These are phyloP conservation scores for Palloptera scutellata DNA, from an alignment of 2,888 invertebrate species.

Conservation along the genomic window DNA sequence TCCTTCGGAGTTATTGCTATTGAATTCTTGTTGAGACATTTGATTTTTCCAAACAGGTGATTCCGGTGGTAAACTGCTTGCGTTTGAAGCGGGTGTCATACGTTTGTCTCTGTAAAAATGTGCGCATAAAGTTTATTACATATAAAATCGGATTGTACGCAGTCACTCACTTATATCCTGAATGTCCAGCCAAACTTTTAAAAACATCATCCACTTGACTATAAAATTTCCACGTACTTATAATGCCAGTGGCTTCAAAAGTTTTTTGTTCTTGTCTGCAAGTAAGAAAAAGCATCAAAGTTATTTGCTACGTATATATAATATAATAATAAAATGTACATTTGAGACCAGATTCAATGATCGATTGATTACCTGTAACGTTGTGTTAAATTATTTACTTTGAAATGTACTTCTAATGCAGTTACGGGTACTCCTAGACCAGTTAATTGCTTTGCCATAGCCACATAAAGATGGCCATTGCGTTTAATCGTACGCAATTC, in stretches of 20 bases:
- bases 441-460: slow-evolving; percentile 64
- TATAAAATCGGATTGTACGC: too few species aligned
- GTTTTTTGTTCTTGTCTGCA: slow-evolving; percentile 61
- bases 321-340: neutral
- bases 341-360: neutral
- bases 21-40: slow-evolving; percentile 64
- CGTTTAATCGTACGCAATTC: slow-evolving; percentile 63
- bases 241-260: slow-evolving; percentile 61
- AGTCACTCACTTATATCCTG: slow-evolving; percentile 54
- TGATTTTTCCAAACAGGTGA: slow-evolving; percentile 64
- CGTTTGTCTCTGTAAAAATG: slow-evolving; percentile 56
- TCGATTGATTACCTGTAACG: slow-evolving; percentile 50
- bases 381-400: slow-evolving; percentile 62
- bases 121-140: too few species aligned
- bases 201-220: slow-evolving; percentile 63
- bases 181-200: slow-evolving; percentile 60
- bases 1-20: slow-evolving; percentile 62
- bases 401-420: slow-evolving; percentile 62
- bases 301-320: neutral
- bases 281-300: neutral
- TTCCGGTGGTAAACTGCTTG: slow-evolving; percentile 61
- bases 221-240: slow-evolving; percentile 63
- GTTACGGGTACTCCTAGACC: slow-evolving; percentile 62
- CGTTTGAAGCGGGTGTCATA: slow-evolving; percentile 61
- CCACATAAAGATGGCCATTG: slow-evolving; percentile 63